Percentiles rank a stretch among this genome's conserved stretches.
phyloP scores from a whole-genome alignment of 1,140 invertebrate species.

The Colletes gigas region DNA sequence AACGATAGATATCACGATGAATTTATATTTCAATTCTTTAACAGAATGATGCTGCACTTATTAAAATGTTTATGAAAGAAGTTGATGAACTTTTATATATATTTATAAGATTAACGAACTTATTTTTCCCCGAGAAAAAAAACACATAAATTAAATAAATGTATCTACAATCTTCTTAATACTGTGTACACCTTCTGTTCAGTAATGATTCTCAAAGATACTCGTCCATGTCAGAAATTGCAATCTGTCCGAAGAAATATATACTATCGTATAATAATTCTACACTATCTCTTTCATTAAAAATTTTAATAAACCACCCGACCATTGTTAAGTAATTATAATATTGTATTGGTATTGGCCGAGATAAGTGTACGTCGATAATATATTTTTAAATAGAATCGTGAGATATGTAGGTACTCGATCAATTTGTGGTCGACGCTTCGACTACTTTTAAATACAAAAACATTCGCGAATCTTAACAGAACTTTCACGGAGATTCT shows the following conservation, averaged over 20 bases:
- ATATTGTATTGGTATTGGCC: background rate
- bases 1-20: background rate
- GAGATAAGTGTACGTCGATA: slow-evolving; percentile 26
- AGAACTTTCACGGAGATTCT: too few relatives aligned
- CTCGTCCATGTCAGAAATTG: too few relatives aligned
- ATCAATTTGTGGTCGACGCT: background rate
- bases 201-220: background rate
- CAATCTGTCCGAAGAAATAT: background rate
- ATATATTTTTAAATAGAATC: slow-evolving; percentile 34
- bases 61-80: too few relatives aligned
- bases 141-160: background rate
- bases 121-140: background rate
- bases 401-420: background rate
- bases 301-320: background rate
- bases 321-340: slow-evolving; percentile 26
- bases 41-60: too few relatives aligned
- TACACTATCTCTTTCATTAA: background rate
- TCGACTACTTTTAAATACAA: background rate
- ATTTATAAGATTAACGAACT: too few relatives aligned
- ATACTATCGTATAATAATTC: background rate
- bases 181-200: background rate
- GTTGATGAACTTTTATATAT: too few relatives aligned
- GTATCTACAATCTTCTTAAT: background rate
- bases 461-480: too few relatives aligned
- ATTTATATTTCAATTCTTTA: too few relatives aligned